These are phyloP conservation scores for Netelia melanura DNA, from an alignment of 2,888 invertebrate genomes.

Conservation along the genomic window DNA sequence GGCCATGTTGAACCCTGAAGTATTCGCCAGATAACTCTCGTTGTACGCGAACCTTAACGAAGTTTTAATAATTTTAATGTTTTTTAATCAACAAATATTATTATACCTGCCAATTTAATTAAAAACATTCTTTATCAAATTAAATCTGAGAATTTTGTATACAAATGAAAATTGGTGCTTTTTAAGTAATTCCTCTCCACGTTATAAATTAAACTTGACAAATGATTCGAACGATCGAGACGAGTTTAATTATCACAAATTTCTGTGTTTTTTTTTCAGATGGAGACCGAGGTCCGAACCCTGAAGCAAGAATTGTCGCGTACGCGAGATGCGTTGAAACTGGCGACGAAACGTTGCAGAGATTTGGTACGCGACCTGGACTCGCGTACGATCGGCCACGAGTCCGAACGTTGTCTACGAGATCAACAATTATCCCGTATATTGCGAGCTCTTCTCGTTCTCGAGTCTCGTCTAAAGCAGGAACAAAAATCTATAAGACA, in stretches of 20 bases:
- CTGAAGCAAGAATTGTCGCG: conserved; percentile 88
- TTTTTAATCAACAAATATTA: too few species aligned
- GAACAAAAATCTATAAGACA: conserved; percentile 91
- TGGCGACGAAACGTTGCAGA: conserved; percentile 88
- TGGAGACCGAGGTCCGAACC: conserved; percentile 87
- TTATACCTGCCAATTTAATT: too few species aligned
- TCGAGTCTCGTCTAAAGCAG: conserved; percentile 90
- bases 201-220: too few species aligned
- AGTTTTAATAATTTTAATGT: too few species aligned
- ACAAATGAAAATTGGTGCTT: too few species aligned
- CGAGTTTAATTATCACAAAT: background rate
- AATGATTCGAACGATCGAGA: background rate
- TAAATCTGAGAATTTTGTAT: too few species aligned
- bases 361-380: conserved; percentile 87
- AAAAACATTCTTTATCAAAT: too few species aligned
- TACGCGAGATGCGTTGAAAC: conserved; percentile 88
- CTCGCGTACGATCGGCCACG: conserved; percentile 77
- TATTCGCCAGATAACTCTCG: too few species aligned
- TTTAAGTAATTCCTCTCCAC: too few species aligned
- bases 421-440: conserved; percentile 91
- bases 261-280: conserved; percentile 85
- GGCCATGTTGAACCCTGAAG: conserved; percentile 44
- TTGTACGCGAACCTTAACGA: too few species aligned
- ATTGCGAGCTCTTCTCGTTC: conserved; percentile 89
- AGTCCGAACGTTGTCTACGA: conserved; percentile 88